These are phyloP conservation scores for Blastobasis lacticolella DNA, from an alignment of 2,888 invertebrate species.

Conservation along the genomic window DNA sequence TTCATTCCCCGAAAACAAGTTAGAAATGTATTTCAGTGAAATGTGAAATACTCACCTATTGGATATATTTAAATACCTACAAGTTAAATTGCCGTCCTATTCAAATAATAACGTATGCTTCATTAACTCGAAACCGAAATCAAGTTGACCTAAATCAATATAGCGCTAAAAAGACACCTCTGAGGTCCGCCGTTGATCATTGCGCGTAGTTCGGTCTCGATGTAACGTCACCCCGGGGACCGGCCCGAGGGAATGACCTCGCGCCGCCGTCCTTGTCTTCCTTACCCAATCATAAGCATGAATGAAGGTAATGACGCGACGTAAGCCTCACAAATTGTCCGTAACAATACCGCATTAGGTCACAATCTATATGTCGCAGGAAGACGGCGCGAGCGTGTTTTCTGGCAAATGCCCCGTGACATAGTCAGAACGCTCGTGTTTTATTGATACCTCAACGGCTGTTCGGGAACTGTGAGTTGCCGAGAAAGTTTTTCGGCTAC, in stretches of 20 bases:
- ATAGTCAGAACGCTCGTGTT: conserved; percentile 16
- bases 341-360: conserved; percentile 55
- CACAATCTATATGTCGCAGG: conserved; percentile 39
- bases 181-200: conserved; percentile 60
- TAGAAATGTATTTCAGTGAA: too few relatives aligned
- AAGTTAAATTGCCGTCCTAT: too few relatives aligned
- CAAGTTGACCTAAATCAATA: conserved; percentile 34
- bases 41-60: too few relatives aligned
- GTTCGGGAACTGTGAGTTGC: too few relatives aligned
- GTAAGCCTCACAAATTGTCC: conserved; percentile 47
- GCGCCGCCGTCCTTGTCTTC: conserved; percentile 38
- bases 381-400: conserved; percentile 35
- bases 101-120: too few relatives aligned
- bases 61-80: too few relatives aligned
- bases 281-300: conserved; percentile 34
- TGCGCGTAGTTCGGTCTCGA: conserved; percentile 53
- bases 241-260: conserved; percentile 46
- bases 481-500: too few relatives aligned
- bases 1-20: too few relatives aligned
- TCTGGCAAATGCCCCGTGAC: conserved; percentile 32
- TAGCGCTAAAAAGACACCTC: conserved; percentile 57
- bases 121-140: too few relatives aligned
- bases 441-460: too few relatives aligned
- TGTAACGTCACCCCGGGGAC: conserved; percentile 59
- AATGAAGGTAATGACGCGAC: conserved; percentile 41